Base-by-base conservation (phyloP, 2,797 vertebrate genomes). In the Oreochromis mossambicus region DNA sequence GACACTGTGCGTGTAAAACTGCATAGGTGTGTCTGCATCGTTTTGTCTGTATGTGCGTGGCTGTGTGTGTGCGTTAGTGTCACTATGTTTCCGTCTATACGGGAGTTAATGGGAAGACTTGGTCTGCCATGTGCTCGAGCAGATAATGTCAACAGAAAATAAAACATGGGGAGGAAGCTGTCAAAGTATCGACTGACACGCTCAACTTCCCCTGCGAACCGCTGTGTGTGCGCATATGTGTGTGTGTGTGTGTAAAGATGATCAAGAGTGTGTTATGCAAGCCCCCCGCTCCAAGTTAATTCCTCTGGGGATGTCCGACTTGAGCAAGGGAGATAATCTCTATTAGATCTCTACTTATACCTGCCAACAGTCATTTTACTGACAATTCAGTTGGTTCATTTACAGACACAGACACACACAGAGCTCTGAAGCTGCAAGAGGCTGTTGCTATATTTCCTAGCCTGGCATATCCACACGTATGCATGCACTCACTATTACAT, bases 181-280 rank as follows among this genome's bases (percentile, higher is more conserved):
- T 88, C 83, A 81, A 58, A 56, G 91, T 94, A 94, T 94, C 91
- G 11, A 84, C 84, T 76, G 86, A 85, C 91, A 92, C 58, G 82
- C 48, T 92, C 78, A 70, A 90, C 91, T 94, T 94, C 93, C 92
- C 54, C 88, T 81, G 38, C 13, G 5, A 87, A 79, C 80, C 3
- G 19, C 52, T 68, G 26, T 5, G 52, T 78, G 32, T 1, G 24
- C 32, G 26, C 14, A 41, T 21, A 15, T 61, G 66, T 50, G 48
- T 19, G 48, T 50, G 48, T 19, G 48, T 46, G 66, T 46, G 21
- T 73, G 66, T 11, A 61, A 36, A 63, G 32, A 63, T 63, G 32
- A 36, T 63, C 58, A 63, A 63, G 12, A 78, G 79, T 55, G 78
- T 86, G 75, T 86, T 86, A 77, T 83, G 54, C 81, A 82, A 87